Evolutionary conservation across 2,888 invertebrate genomes (phyloP).

Genomic region (Trypoxylon attenuatum): DNA sequence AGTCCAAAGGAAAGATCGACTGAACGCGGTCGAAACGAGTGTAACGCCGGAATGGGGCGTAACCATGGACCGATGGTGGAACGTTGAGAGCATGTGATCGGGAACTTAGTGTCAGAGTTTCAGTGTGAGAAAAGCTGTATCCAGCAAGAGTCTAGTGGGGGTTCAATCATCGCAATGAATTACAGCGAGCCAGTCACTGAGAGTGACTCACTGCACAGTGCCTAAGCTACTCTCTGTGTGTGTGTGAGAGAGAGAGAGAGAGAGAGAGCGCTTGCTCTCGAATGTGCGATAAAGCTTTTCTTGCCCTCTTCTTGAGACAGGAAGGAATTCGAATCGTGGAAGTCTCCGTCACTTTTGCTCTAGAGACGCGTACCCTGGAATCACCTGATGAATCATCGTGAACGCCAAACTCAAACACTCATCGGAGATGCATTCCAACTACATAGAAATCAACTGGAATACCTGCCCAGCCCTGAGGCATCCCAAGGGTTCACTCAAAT

Average conservation of each 20-base stretch:
- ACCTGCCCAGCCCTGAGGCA: no score
- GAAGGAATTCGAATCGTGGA: conserved; percentile 47
- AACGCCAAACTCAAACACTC: neutral
- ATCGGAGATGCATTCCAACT: conserved; percentile 9
- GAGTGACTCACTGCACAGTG: conserved; percentile 56
- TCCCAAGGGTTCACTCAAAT: no score
- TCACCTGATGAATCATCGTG: conserved; percentile 42
- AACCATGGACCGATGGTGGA: no score
- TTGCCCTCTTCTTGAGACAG: conserved; percentile 29
- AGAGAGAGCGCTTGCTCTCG: no score
- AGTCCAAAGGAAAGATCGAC: no score
- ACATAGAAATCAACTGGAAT: neutral
- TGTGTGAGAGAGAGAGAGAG: no score
- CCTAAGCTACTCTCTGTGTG: conserved; percentile 32
- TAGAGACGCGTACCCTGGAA: no score
- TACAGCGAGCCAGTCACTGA: conserved; percentile 65
- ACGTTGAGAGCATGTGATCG: no score
- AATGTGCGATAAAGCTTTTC: conserved; percentile 43
- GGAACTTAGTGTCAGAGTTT: conserved; percentile 4
- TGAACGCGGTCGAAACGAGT: no score
- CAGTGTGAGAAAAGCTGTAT: conserved; percentile 47
- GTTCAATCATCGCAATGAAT: conserved; percentile 66
- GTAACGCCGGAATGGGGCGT: no score
- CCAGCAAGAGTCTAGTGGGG: conserved; percentile 18
- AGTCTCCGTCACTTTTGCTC: no score